Conservation (phyloP, 2,888 invertebrate species). For the Eupithecia abbreviata region DNA sequence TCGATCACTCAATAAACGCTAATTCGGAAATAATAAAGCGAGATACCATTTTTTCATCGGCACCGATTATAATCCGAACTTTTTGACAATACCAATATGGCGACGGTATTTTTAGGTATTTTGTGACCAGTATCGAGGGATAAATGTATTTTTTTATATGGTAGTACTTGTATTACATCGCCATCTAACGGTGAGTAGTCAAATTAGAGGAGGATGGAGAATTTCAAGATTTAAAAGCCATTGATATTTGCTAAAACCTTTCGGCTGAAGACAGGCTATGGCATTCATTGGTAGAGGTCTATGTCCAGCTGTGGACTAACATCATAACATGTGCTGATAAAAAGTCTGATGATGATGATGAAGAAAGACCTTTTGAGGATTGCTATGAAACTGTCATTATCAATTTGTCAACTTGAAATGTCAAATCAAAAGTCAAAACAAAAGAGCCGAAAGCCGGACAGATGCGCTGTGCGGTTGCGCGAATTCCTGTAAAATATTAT, state of each 20-base stretch:
- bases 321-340: no score
- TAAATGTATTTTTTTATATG: slow-evolving; percentile 53
- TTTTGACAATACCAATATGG: slow-evolving; percentile 85
- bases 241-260: no score
- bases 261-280: no score
- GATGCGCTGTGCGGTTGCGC: slow-evolving; percentile 59
- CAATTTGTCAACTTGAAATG: background rate
- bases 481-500: slow-evolving; percentile 57
- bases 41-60: slow-evolving; percentile 80
- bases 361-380: no score
- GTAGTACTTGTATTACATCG: slow-evolving; percentile 54
- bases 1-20: slow-evolving; percentile 69
- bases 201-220: background rate
- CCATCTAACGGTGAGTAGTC: slow-evolving; percentile 14
- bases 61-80: slow-evolving; percentile 74
- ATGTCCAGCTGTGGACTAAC: no score
- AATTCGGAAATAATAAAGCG: slow-evolving; percentile 67
- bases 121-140: slow-evolving; percentile 73
- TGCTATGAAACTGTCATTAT: background rate
- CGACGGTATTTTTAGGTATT: slow-evolving; percentile 83
- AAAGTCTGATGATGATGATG: no score
- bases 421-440: slow-evolving; percentile 12
- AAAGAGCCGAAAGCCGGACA: slow-evolving; percentile 40
- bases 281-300: no score
- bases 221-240: background rate